phyloP scores from a whole-genome alignment of 2,888 invertebrate species.

The Calliphora vomitoria region DNA sequence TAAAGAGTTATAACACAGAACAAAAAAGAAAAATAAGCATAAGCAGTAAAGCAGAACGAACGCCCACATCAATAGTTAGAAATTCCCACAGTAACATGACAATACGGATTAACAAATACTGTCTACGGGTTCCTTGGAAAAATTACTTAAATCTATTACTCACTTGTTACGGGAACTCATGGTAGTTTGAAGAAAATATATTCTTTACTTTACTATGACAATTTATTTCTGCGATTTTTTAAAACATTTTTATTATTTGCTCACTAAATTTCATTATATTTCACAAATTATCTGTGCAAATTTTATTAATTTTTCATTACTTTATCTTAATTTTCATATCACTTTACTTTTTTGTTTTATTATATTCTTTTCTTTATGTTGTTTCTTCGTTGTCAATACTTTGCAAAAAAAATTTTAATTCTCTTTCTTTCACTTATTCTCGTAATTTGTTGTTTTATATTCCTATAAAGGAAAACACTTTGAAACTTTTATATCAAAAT shows the following conservation, averaged over 20 bases:
- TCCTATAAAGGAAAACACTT: constrained; percentile 24
- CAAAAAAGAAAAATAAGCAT: constrained; percentile 19
- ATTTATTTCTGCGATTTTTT: constrained; percentile 23
- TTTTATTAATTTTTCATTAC: constrained; percentile 18
- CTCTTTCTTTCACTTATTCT: constrained; percentile 12
- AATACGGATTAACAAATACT: constrained; percentile 8
- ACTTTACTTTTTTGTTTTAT: constrained; percentile 53
- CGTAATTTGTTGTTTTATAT: neutral
- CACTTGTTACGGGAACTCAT: constrained; percentile 83
- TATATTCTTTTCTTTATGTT: constrained; percentile 49
- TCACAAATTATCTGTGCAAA: constrained; percentile 8
- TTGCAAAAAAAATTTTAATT: constrained; percentile 59
- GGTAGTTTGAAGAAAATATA: constrained; percentile 54
- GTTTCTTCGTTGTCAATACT: constrained; percentile 17
- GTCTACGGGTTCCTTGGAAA: constrained; percentile 32
- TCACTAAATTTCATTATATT: constrained; percentile 27
- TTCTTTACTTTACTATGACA: constrained; percentile 29
- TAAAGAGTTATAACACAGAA: neutral
- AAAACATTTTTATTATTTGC: constrained; percentile 33
- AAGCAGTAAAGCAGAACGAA: constrained; percentile 79
- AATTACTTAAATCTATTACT: constrained; percentile 74
- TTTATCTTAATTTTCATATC: constrained; percentile 53
- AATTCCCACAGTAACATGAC: constrained; percentile 42
- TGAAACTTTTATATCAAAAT: constrained; percentile 39
- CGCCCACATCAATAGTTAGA: constrained; percentile 77